These are phyloP conservation scores for Phrynosoma blainvillii DNA, from an alignment of 2,113 vertebrate species.

Conservation along the genomic window DNA sequence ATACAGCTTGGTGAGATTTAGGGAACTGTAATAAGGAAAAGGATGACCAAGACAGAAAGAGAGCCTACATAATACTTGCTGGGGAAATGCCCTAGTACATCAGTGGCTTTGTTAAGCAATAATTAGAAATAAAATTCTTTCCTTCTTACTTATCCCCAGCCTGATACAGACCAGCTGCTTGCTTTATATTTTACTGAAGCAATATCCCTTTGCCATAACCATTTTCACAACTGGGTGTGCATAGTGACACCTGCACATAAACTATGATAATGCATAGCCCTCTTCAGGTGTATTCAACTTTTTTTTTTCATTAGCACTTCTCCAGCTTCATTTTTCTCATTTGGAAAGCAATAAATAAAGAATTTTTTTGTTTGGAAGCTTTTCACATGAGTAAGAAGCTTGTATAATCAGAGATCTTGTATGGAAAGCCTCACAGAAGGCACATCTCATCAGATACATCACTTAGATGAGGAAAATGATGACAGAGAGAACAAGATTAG, in stretches of 20 bases:
- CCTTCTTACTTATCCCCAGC: not conserved
- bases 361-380: not conserved
- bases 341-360: not conserved
- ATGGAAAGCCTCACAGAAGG: no score
- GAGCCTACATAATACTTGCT: not conserved
- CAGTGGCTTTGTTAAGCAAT: not conserved
- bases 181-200: constrained; percentile 4
- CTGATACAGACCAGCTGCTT: not conserved
- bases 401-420: no score
- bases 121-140: not conserved
- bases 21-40: constrained; percentile 1
- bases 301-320: no score
- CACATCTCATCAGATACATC: no score
- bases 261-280: not conserved
- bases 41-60: not conserved
- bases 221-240: not conserved
- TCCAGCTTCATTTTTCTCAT: no score
- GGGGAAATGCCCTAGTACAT: not conserved
- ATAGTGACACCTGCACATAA: not conserved
- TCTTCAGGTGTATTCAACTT: not conserved
- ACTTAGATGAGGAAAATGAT: no score
- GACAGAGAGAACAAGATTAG: no score
- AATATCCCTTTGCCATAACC: no score
- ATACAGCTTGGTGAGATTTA: not conserved
- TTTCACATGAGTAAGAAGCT: no score